phyloP scores from a whole-genome alignment of 2,888 invertebrate genomes.

The Agrilus biguttatus region DNA sequence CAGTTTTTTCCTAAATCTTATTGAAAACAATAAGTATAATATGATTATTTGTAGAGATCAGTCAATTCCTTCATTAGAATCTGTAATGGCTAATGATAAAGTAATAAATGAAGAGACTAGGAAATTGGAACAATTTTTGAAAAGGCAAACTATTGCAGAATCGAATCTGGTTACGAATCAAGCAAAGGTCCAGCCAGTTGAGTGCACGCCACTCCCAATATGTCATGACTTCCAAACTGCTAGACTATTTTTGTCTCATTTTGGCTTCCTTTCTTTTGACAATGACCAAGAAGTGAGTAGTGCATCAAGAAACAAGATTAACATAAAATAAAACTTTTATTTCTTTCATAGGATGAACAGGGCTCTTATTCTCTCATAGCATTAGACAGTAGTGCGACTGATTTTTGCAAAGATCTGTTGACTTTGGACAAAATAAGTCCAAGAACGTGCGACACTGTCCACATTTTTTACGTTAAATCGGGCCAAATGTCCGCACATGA shows the following conservation, averaged over 20 bases:
- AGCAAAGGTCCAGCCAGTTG: conserved; percentile 41
- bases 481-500: conserved; percentile 66
- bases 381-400: conserved; percentile 52
- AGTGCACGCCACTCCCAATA: conserved; percentile 65
- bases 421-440: conserved; percentile 74
- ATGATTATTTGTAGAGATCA: conserved; percentile 47
- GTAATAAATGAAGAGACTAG: conserved; percentile 36
- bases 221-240: conserved; percentile 93
- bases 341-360: conserved; percentile 21
- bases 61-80: conserved; percentile 79
- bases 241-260: conserved; percentile 85
- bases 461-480: conserved; percentile 84
- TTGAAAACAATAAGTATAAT: background rate
- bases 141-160: conserved; percentile 46
- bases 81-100: conserved; percentile 47
- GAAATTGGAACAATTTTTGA: conserved; percentile 56
- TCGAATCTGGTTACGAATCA: conserved; percentile 18
- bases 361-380: conserved; percentile 46
- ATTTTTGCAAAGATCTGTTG: conserved; percentile 68
- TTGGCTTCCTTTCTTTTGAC: conserved; percentile 70
- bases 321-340: background rate
- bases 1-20: conserved; percentile 10
- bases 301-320: no score
- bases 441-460: conserved; percentile 80
- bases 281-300: conserved; percentile 29